Evolutionary conservation across 2,797 vertebrate genomes (phyloP).

Genomic region (Thaleichthys pacificus): DNA sequence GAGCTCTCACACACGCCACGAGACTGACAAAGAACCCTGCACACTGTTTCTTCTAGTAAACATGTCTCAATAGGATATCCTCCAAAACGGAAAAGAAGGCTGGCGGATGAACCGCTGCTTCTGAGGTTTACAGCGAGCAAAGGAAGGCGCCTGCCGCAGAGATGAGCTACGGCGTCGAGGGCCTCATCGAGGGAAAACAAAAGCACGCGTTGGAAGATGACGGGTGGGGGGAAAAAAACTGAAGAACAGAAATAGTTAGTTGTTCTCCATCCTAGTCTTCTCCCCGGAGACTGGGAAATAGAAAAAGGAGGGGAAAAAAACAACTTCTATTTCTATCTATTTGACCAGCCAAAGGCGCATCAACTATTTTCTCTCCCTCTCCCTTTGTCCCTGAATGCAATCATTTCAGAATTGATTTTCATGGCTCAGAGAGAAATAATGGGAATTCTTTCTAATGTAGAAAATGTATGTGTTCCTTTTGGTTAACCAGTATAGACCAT

Average conservation of each 20-base stretch:
- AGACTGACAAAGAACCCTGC: too few relatives aligned
- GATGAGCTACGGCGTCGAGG: conserved; percentile 33
- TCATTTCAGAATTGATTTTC: conserved; percentile 99
- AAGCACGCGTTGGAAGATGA: conserved; percentile 54
- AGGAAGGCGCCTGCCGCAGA: conserved; percentile 45
- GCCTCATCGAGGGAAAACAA: conserved; percentile 54
- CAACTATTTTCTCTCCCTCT: conserved; percentile 78
- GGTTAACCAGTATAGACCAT: conserved; percentile 98
- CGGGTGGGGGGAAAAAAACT: conserved; percentile 45
- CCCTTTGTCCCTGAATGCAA: conserved; percentile 85
- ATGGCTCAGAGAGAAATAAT: conserved; percentile 99
- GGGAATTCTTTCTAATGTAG: conserved; percentile 97
- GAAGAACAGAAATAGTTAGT: conserved; percentile 64
- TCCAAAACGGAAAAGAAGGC: neutral
- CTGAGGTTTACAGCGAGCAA: conserved; percentile 46
- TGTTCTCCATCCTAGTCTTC: conserved; percentile 62
- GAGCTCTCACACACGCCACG: too few relatives aligned
- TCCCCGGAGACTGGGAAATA: conserved; percentile 67
- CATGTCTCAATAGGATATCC: too few relatives aligned
- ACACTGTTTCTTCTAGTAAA: too few relatives aligned
- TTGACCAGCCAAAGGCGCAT: conserved; percentile 88
- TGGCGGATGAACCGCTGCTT: conserved; percentile 31
- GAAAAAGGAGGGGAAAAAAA: conserved; percentile 40
- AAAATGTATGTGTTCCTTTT: conserved; percentile 99
- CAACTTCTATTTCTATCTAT: conserved; percentile 80